Base-by-base conservation (phyloP, 1,140 invertebrate genomes). In the Cydia pomonella region DNA sequence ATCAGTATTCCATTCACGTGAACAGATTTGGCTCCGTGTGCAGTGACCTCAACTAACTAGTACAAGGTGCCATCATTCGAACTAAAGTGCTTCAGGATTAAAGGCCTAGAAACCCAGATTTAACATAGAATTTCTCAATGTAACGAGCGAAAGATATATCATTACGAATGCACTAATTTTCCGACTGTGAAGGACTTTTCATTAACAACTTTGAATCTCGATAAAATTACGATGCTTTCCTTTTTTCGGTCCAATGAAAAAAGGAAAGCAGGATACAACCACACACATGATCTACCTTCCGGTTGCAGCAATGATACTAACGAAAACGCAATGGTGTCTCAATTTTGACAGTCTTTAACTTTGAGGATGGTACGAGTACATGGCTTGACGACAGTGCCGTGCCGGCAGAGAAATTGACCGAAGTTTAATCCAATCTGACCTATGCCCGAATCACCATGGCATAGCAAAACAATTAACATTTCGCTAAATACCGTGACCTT, bases 381-480 rank as follows among this genome's bases (percentile, higher is more conserved):
- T 12, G 12, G 2, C 7, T 41, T 41, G 9, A 44, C 13, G 13
- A 13, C 41, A 44, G 13, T 59, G 50, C 6, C 4, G 13, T 59
- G 50, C 6, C 4, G 18, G 18, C 10, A 50, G 47, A 64, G 13
- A 64, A 29, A 33, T 18, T 1, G 13, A 29, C 16, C 64, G 16
- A 9, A 18, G 18, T 69, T 33, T 69, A 7, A 18, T 38, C 12
- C 0, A 77, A 74, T 23, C 75, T 78, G 77, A 78, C 77, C 77
- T 64, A 79, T 33, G 73, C 63, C 33, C 44, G 76, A 78, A 72
- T 75, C 73, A 74, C 76, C 76, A 76, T 77, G 74, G 75, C 66
- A 62, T 75, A 62, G 47, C 75, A 50, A 74, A 79, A 47, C 74
- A 59, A 79, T 79, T 82, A 82, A 74, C 77, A 77, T 82, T 82